These are phyloP conservation scores for Copsychus sechellarum DNA, from an alignment of 2,113 vertebrate genomes.

Conservation along the genomic window DNA sequence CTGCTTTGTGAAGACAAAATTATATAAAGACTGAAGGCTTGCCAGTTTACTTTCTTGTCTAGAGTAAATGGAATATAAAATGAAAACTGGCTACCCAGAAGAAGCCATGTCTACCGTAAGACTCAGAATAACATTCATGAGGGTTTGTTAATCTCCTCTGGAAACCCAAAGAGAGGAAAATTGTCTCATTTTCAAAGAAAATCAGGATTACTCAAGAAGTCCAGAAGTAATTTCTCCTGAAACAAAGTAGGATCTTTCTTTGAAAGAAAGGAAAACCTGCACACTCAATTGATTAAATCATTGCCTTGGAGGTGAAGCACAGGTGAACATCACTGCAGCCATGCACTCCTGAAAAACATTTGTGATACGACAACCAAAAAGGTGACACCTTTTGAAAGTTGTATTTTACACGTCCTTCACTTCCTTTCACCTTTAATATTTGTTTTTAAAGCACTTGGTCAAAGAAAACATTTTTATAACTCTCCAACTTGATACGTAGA, in stretches of 20 bases:
- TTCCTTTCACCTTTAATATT: neutral
- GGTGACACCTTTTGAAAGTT: neutral
- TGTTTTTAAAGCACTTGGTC: neutral
- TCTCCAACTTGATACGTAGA: neutral
- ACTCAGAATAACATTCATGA: neutral
- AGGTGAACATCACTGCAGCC: neutral
- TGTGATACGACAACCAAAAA: neutral
- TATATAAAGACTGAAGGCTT: neutral
- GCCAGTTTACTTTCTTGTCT: neutral
- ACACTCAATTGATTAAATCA: neutral
- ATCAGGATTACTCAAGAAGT: neutral
- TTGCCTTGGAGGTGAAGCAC: neutral
- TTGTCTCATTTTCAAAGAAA: neutral
- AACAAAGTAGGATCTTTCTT: neutral
- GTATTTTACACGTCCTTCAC: neutral
- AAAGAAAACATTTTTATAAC: neutral
- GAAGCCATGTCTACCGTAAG: neutral
- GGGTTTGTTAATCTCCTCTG: neutral
- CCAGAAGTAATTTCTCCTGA: neutral
- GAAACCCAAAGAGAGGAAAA: neutral
- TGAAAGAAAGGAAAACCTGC: neutral
- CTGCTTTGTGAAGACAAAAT: neutral
- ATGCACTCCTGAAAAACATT: neutral
- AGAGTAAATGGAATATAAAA: neutral
- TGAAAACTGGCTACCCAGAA: neutral